Conservation (phyloP, 2,888 invertebrate genomes). For the Allygus modestus region DNA sequence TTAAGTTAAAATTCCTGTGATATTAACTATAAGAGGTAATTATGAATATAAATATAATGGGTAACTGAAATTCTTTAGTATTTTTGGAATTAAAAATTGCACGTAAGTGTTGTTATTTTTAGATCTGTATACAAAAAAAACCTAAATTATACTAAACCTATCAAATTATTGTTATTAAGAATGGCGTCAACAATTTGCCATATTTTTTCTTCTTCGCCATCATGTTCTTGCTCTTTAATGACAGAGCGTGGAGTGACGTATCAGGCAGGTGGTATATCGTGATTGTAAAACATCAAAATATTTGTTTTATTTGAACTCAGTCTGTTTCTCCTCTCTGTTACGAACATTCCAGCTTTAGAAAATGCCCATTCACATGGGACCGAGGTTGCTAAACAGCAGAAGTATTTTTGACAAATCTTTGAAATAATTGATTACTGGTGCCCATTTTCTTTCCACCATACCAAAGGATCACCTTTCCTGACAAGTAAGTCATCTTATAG, state of each 20-base stretch:
- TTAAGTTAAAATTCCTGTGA: too few species aligned
- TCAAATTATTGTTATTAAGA: background rate
- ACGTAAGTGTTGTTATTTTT: too few species aligned
- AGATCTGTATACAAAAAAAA: too few species aligned
- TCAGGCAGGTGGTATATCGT: slow-evolving; percentile 36
- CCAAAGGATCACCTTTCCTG: slow-evolving; percentile 65
- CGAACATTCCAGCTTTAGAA: slow-evolving; percentile 69
- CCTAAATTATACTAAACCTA: too few species aligned
- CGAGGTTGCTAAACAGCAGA: slow-evolving; percentile 70
- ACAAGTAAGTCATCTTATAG: slow-evolving; percentile 60
- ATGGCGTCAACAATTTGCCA: background rate
- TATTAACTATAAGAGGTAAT: too few species aligned
- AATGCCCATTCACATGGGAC: slow-evolving; percentile 71
- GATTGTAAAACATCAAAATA: too few species aligned
- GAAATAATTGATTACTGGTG: slow-evolving; percentile 67
- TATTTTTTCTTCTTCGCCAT: too few species aligned
- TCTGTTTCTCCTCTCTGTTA: slow-evolving; percentile 69
- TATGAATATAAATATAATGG: too few species aligned
- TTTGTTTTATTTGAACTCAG: slow-evolving; percentile 67
- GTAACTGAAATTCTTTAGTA: too few species aligned
- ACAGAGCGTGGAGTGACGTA: background rate
- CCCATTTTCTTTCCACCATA: slow-evolving; percentile 69
- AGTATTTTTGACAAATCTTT: slow-evolving; percentile 67
- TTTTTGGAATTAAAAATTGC: too few species aligned
- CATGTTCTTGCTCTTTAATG: background rate